These are phyloP conservation scores for Capra hircus DNA, from an alignment of 2,113 vertebrate species.

Conservation along the genomic window DNA sequence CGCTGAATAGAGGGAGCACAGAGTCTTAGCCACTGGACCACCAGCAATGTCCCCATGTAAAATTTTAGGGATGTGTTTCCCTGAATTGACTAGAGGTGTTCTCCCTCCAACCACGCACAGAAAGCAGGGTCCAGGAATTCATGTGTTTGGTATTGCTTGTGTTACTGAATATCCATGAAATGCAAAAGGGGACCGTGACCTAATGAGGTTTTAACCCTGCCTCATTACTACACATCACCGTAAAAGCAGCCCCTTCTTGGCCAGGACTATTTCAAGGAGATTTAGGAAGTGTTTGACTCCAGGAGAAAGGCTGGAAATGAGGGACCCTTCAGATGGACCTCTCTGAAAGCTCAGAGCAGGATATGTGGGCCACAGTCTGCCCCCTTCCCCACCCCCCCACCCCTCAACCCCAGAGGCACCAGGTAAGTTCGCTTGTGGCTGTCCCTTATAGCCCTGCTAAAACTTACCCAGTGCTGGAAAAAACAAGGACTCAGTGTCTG, in stretches of 20 bases:
- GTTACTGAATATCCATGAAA: conserved; percentile 82
- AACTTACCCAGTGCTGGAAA: rapidly evolving
- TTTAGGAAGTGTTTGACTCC: conserved; percentile 63
- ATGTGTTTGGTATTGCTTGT: conserved; percentile 75
- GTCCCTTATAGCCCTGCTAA: rapidly evolving
- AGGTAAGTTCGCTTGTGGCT: too few species aligned
- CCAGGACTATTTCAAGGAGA: conserved; percentile 74
- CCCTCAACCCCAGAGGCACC: rapidly evolving
- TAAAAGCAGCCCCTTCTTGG: conserved; percentile 63
- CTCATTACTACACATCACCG: conserved; percentile 71
- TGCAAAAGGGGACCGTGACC: conserved; percentile 78
- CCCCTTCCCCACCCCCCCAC: rapidly evolving
- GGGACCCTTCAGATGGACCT: background rate
- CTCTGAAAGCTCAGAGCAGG: background rate
- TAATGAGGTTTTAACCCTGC: conserved; percentile 79
- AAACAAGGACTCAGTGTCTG: background rate
- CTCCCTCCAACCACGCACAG: background rate
- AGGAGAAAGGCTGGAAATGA: conserved; percentile 46
- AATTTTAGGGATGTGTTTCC: background rate
- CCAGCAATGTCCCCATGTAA: background rate
- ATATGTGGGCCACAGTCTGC: rapidly evolving
- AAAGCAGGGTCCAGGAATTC: conserved; percentile 68
- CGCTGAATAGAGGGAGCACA: background rate
- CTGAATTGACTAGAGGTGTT: background rate
- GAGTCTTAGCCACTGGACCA: background rate